Base-by-base conservation (phyloP, 92 coral and sea anemone species). In the Epizoanthus ramosus region DNA sequence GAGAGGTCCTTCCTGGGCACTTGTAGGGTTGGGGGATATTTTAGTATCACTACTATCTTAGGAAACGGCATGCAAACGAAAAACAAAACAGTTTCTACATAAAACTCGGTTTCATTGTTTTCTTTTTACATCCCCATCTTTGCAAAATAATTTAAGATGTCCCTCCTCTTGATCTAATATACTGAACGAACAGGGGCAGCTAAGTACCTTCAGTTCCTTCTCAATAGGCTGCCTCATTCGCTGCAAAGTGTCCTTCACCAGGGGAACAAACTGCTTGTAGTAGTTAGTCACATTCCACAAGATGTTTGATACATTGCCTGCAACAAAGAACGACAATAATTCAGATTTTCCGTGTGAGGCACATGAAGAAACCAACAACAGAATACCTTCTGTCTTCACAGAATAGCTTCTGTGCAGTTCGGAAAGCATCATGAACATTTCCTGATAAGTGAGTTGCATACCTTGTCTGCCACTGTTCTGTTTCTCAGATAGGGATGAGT, bases 151-250 rank as follows among this genome's bases (percentile, higher is more conserved):
- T 41, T 7, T 3, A 4, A 43, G 50, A 43, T 43, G 9, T 43
- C 50, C 50, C 50, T 9, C 50, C 54, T 47, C 54, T 10, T 43
- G 54, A 25, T 13, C 12, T 5, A 14, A 3, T 28, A 8, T 5
- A 17, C 9, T 43, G 80, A n/a, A 54, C 56, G 12, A 43, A 75
- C 59, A 18, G 6, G 50, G 25, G 21, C 25, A 24, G 39, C 0
- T 31, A 33, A 2, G 21, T 68, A 94, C 99, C 98, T 96, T 96
- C 16, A 96, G 94, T 65, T 96, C 98, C 63, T 96, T 96, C 82
- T 96, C 99, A 39, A 96, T 87, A 2, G 99, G 99, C 56, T 91
- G 86, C 69, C 93, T 94, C 67, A 87, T 88, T 77, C 88, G 89
- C 19, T 81, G 85, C 2, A 96, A 24, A 66, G 80, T 58, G 6